Base-by-base conservation (phyloP, 2,888 invertebrate genomes). In the Ennomos erosarius region DNA sequence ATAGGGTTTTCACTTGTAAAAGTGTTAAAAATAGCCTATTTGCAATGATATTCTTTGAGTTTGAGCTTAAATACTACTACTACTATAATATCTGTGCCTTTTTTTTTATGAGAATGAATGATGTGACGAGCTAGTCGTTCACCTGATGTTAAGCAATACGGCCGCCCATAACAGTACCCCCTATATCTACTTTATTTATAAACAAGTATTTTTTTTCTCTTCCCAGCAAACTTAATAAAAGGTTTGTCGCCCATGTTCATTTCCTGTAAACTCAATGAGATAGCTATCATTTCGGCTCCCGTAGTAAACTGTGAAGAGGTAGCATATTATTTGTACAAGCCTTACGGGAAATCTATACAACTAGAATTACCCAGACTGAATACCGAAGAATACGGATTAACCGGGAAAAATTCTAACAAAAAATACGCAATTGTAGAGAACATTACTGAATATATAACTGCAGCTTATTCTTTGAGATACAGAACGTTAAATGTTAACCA, bases 201-300 rank as follows among this genome's bases (percentile, higher is more conserved):
- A 26, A 6, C 6, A 26, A 0, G 3, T 26, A n/a, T 26, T 26
- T 35, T 11, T 42, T 33, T 46, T 6, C 26, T 26, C 26, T 54
- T 58, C 80, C 43, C 85, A 90, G 90, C 77, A 53, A 78, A 82
- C 73, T 65, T 71, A 0, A 82, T 72, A 75, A 69, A 82, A 33
- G 84, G 87, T 53, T 42, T 89, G 9, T 47, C 67, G 12, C 74
- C 87, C 0, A 36, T 82, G 0, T 40, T 67, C 10, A 74, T 88
- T 56, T 48, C 70, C 1, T 76, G 82, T 47, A 64, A 64, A 35
- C 70, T 84, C 1, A 70, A 79, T 46, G 85, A 88, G 59, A 74
- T 87, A 10, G 52, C 84, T 0, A 65, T 81, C 0, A 69, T 90
- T 64, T 74, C 82, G 0, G 82, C 79, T 1, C 87, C 89, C 0